phyloP scores from a whole-genome alignment of 2,797 vertebrate species.

The Myiotriccus ornatus region DNA sequence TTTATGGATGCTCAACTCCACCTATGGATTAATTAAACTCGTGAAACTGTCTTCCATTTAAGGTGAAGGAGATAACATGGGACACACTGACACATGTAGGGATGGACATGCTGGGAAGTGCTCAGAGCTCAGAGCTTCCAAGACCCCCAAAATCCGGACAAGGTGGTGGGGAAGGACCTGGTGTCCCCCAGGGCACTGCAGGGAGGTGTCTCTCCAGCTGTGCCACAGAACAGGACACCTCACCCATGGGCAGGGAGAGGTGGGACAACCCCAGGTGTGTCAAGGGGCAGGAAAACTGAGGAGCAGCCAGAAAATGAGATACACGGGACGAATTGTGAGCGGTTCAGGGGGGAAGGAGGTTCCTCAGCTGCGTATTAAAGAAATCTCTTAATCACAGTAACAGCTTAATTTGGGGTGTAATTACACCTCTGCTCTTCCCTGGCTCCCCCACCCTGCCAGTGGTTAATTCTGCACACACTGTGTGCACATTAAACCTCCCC shows the following conservation, averaged over 20 bases:
- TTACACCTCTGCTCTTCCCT: slow-evolving; percentile 56
- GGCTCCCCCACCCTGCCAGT: slow-evolving; percentile 24
- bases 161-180: background rate
- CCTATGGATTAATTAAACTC: background rate
- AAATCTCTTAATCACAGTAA: slow-evolving; percentile 53
- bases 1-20: background rate
- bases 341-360: background rate
- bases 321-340: slow-evolving; percentile 37
- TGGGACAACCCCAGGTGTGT: background rate
- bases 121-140: background rate
- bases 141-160: background rate
- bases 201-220: background rate
- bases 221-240: background rate
- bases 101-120: background rate
- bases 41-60: background rate
- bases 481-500: slow-evolving; percentile 69
- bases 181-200: background rate
- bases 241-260: background rate
- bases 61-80: background rate
- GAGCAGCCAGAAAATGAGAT: background rate
- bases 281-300: background rate
- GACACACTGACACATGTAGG: fast-evolving
- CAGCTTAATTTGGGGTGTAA: slow-evolving; percentile 53
- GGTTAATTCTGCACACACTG: slow-evolving; percentile 73
- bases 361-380: slow-evolving; percentile 7